A percentile compares a stretch with the other conserved stretches of the same genome.
Conservation (phyloP, 2,113 vertebrate genomes). For the Scopus umbretta region DNA sequence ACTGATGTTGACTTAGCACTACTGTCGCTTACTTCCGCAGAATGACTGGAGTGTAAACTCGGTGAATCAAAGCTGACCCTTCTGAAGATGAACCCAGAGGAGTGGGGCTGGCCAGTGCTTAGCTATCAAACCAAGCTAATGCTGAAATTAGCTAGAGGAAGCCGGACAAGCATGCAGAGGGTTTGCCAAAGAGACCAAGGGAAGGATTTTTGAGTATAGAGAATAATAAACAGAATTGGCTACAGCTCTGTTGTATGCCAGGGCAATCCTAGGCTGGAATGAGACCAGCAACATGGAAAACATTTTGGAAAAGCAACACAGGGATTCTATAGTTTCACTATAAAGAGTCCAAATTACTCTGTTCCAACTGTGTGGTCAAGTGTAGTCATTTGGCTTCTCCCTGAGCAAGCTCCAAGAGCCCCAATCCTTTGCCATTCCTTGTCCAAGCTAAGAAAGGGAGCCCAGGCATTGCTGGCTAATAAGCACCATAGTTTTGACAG, state of each 20-base stretch:
- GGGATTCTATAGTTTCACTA: too few species aligned
- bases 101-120: neutral
- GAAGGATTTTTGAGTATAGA: neutral
- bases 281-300: neutral
- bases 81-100: neutral
- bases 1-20: neutral
- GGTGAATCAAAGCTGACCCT: neutral
- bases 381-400: neutral
- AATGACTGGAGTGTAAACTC: neutral
- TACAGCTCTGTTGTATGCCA: neutral
- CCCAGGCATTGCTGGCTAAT: neutral
- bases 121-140: neutral
- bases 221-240: neutral
- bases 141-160: neutral
- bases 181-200: neutral
- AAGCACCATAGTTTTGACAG: too few species aligned
- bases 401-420: neutral
- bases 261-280: neutral
- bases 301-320: neutral
- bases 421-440: too few species aligned
- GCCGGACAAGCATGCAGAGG: neutral
- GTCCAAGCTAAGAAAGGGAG: neutral
- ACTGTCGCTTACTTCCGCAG: neutral
- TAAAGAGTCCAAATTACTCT: neutral
- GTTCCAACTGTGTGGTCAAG: rapidly evolving